These are phyloP conservation scores for Zaprionus inermis DNA, from an alignment of 1,140 invertebrate genomes.

Conservation along the genomic window DNA sequence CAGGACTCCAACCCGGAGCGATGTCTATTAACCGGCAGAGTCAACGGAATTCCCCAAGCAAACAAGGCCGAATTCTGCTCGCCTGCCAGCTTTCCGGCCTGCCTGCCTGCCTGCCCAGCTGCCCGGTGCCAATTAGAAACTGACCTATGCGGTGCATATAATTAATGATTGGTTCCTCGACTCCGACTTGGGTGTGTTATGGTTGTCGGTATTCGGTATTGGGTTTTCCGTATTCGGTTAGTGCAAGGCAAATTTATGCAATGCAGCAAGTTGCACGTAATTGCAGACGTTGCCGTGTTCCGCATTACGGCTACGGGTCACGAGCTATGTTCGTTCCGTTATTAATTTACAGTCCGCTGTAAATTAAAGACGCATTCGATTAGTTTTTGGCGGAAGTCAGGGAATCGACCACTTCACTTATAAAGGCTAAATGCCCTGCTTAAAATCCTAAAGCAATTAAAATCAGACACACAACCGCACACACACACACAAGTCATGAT, in stretches of 20 bases:
- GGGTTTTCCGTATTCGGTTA: background rate
- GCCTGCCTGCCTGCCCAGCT: constrained; percentile 8
- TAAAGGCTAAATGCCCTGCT: constrained; percentile 51
- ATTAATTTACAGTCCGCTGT: constrained; percentile 63
- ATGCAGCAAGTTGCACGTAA: constrained; percentile 65
- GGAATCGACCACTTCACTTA: constrained; percentile 41
- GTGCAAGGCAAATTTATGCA: constrained; percentile 64
- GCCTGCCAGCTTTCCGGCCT: background rate
- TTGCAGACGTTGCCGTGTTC: constrained; percentile 45
- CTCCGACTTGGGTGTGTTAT: constrained; percentile 21
- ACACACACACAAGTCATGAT: constrained; percentile 37
- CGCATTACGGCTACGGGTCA: constrained; percentile 30
- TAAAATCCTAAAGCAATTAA: constrained; percentile 65
- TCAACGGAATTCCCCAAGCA: constrained; percentile 29
- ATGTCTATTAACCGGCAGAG: constrained; percentile 28
- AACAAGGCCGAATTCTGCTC: constrained; percentile 14
- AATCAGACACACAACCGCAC: constrained; percentile 68
- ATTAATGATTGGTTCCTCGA: constrained; percentile 65
- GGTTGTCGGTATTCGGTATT: constrained; percentile 8
- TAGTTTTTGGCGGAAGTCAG: constrained; percentile 20
- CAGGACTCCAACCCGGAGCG: background rate
- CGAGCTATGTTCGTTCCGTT: constrained; percentile 29
- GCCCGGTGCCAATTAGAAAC: constrained; percentile 39
- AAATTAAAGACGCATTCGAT: constrained; percentile 40
- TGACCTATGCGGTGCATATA: constrained; percentile 57